Base-by-base conservation (phyloP, 2,113 vertebrate species). In the Hypomesus transpacificus region DNA sequence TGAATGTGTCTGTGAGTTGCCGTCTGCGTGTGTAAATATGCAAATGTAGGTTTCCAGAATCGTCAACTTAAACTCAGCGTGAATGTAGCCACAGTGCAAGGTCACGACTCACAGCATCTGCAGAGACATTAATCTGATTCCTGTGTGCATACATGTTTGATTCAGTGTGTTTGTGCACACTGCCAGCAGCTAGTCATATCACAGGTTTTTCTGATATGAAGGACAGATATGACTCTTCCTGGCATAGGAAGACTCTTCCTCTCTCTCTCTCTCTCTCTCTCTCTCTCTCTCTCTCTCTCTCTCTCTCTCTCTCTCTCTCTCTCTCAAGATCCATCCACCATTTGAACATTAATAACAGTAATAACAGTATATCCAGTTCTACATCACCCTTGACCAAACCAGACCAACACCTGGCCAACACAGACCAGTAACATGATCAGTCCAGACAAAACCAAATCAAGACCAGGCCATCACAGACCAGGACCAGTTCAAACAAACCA, bases 31-130 rank as follows among this genome's bases (percentile, higher is more conserved):
- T 59, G 21, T 22, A 11, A 20, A 20, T 59, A 3, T 59, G 57
- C 17, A 14, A 9, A 9, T 24, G 20, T 59, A 20, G 3, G 3
- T 21, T 18, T 59, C 9, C 65, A 86, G 75, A 13, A 20, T 34
- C 13, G 62, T 34, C 51, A 59, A 80, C 80, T 79, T 66, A 71
- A 81, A 80, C 64, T 74, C 65, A 3, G 68, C 20, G 72, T 82
- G 75, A 85, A 86, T 87, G 80, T 86, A 50, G 54, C 24, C 70
- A 31, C 69, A 79, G 60, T 73, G 60, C 17, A 64, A 76, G 69
- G 75, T 34, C 67, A 62, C 69, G 51, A 57, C 57, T 59, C 18
- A 71, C 24, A 69, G 63, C 74, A 62, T 71, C 0, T 0, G 77
- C 79, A 75, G 82, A 77, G 7, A 58, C 73, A 63, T 70, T 62